phyloP scores from a whole-genome alignment of 2,888 invertebrate species.

The Drosophila diplacantha region DNA sequence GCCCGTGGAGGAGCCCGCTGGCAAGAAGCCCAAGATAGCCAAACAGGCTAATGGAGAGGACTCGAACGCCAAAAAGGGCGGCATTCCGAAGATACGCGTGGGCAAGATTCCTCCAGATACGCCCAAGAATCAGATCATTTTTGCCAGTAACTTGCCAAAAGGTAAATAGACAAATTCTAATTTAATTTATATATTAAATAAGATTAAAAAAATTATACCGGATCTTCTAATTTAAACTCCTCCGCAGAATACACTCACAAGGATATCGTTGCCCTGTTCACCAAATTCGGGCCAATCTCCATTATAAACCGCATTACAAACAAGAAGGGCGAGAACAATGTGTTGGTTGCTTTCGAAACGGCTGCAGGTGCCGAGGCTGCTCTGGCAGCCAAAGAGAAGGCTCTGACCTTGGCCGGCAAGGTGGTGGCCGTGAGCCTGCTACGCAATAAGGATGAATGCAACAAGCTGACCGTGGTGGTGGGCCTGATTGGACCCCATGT shows the following conservation, averaged over 20 bases:
- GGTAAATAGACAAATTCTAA: slow-evolving; percentile 36
- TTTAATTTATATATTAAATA: background rate
- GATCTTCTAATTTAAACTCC: background rate
- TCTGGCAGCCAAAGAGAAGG: slow-evolving; percentile 49
- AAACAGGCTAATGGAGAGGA: slow-evolving; percentile 4
- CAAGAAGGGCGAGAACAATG: slow-evolving; percentile 26
- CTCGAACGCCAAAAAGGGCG: slow-evolving; percentile 27
- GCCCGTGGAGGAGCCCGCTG: slow-evolving; percentile 58
- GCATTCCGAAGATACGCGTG: slow-evolving; percentile 51
- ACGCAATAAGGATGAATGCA: background rate
- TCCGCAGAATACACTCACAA: slow-evolving; percentile 52
- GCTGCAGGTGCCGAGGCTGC: slow-evolving; percentile 54
- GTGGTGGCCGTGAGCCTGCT: slow-evolving; percentile 30
- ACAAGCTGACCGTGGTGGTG: slow-evolving; percentile 46
- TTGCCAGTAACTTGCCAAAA: slow-evolving; percentile 51
- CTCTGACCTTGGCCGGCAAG: slow-evolving; percentile 45
- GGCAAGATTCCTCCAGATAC: slow-evolving; percentile 40
- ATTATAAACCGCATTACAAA: slow-evolving; percentile 42
- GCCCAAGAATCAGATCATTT: slow-evolving; percentile 47
- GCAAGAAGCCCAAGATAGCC: slow-evolving; percentile 28
- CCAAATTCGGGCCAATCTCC: slow-evolving; percentile 64
- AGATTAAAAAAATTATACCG: background rate
- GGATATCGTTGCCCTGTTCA: slow-evolving; percentile 58
- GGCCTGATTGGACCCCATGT: slow-evolving; percentile 45
- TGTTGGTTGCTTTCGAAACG: slow-evolving; percentile 53